Base-by-base conservation (phyloP, 2,797 vertebrate genomes). In the Brachymystax lenok region DNA sequence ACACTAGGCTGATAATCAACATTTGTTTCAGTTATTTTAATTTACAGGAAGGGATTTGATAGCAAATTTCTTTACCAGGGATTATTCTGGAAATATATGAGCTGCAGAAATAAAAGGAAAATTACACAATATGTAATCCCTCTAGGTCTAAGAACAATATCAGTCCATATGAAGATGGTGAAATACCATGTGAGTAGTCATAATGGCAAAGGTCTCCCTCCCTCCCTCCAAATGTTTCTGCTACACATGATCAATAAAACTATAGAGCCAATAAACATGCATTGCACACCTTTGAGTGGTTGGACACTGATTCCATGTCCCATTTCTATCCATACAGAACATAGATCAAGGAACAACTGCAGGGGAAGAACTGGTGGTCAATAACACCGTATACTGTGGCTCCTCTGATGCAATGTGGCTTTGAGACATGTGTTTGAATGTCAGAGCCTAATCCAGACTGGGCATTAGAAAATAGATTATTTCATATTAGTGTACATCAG, bases 391-490 rank as follows among this genome's bases (percentile, higher is more conserved):
- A 51, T n/a, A 61, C 56, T 61, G 40, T 46, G 40, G 7, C 19
- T 46, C 19, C 69, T 51, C 51, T 54, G 13, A 28, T 27, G 28
- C 50, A 6, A 28, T 17, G 17, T 54, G 27, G 50, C 70, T 17
- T 52, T 28, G 24, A 66, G 28, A 30, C 64, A 4, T 16, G 46
- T 52, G 12, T 71, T 46, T 46, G 51, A 71, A 54, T 71, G 50
- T 28, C 50, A 54, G 21, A 17, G 70, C 70, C 24, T 54, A 27
- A 30, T 54, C 70, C 70, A 33, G 24, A 19, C 70, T 2, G 12
- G 16, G 27, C 51, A 54, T 28, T 19, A 51, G 52, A 71, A 30
- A 71, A 71, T 1, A 71, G 27, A 71, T 71, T 56, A 71, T 54
- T 71, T 54, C 24, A 54, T 51, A 54, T 8, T 71, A 30, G 14